phyloP scores from a whole-genome alignment of 2,113 vertebrate genomes.

The Carlito syrichta region DNA sequence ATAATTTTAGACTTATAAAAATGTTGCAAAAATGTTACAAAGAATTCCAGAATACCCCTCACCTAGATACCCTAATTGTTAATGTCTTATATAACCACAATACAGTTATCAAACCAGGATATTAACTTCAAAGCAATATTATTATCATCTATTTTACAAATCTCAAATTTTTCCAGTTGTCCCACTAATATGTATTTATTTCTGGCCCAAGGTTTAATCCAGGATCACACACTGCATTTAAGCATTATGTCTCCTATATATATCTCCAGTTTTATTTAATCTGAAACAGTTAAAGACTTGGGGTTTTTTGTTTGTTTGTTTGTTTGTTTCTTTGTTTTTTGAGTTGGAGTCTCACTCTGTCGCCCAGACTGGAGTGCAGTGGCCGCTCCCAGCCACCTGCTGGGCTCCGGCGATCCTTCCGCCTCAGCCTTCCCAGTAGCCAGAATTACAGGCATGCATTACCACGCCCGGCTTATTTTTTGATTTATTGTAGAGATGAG shows the following conservation, averaged over 20 bases:
- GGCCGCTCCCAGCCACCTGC: no score
- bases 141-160: neutral
- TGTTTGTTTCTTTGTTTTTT: no score
- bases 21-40: neutral
- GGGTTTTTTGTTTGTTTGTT: no score
- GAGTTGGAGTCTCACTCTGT: no score
- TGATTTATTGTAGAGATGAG: no score
- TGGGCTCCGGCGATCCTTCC: no score
- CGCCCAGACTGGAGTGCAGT: no score
- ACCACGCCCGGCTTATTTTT: no score
- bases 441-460: no score
- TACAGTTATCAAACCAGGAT: neutral
- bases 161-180: neutral
- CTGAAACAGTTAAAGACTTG: neutral
- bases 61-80: neutral
- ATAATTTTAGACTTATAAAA: constrained; percentile 5
- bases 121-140: neutral
- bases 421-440: no score
- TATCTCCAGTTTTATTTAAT: neutral
- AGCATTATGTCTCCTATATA: neutral
- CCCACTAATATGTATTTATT: neutral
- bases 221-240: neutral
- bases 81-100: neutral
- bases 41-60: constrained; percentile 1
- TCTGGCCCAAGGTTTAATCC: neutral